These are phyloP conservation scores for Porites divaricata DNA, from an alignment of 92 coral and sea anemone species.

Conservation along the genomic window DNA sequence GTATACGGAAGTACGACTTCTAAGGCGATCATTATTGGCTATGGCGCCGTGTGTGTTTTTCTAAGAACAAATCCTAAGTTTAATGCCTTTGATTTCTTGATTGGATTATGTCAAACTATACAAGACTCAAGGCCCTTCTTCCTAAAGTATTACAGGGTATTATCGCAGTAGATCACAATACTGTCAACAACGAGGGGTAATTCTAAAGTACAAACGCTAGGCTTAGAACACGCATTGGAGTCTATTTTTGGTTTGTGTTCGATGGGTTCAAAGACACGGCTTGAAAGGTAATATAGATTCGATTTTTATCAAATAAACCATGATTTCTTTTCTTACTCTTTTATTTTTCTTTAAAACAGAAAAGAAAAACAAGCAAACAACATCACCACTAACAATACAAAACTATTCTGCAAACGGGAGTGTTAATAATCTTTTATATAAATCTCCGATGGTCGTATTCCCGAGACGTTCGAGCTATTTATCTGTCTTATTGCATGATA, in stretches of 20 bases:
- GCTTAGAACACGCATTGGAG: not conserved
- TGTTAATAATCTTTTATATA: too few species aligned
- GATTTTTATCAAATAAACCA: too few species aligned
- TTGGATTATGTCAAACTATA: not conserved
- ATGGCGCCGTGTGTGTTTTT: constrained; percentile 40
- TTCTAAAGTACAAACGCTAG: not conserved
- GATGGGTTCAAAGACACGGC: not conserved
- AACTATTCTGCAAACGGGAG: too few species aligned
- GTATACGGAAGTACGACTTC: not conserved
- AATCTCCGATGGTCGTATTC: too few species aligned
- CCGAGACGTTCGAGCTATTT: too few species aligned
- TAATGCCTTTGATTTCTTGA: not conserved
- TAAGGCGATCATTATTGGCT: constrained; percentile 9
- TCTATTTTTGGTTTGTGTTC: not conserved
- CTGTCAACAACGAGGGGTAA: not conserved
- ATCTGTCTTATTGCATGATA: too few species aligned
- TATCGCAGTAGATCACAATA: constrained; percentile 6
- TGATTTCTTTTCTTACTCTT: too few species aligned
- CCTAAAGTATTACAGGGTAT: constrained; percentile 9
- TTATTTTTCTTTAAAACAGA: too few species aligned
- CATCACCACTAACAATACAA: too few species aligned
- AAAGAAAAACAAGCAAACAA: too few species aligned
- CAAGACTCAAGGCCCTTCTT: constrained; percentile 5
- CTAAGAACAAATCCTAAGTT: constrained; percentile 8
- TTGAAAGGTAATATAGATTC: not conserved